phyloP scores from a whole-genome alignment of 2,113 vertebrate genomes.

The Leiothrix lutea region DNA sequence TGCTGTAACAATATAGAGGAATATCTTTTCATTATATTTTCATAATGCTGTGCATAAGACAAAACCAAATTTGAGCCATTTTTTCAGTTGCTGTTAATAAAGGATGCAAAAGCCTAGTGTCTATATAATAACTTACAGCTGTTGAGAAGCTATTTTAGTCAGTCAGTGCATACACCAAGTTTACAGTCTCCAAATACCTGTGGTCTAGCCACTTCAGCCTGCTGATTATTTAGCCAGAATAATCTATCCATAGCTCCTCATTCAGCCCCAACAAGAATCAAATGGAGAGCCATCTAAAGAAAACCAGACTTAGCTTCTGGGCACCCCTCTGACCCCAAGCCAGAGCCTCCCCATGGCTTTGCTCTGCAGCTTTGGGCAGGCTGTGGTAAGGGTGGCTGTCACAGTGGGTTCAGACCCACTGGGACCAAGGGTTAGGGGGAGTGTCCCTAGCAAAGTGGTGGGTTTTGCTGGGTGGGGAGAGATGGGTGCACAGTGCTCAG shows the following conservation, averaged over 20 bases:
- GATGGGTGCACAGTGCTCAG: background rate
- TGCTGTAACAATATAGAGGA: background rate
- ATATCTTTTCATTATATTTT: background rate
- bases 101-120: background rate
- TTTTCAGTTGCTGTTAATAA: constrained; percentile 32
- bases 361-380: background rate
- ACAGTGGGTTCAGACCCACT: fast-evolving
- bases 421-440: too few species aligned
- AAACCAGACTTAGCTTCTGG: fast-evolving
- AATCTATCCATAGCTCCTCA: constrained; percentile 7
- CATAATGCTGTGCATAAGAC: constrained; percentile 23
- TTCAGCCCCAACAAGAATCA: background rate
- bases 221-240: constrained; percentile 36
- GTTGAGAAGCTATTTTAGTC: constrained; percentile 31
- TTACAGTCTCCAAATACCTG: constrained; percentile 41
- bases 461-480: background rate
- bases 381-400: background rate
- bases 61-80: constrained; percentile 34
- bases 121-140: constrained; percentile 45
- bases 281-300: background rate
- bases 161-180: background rate
- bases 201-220: constrained; percentile 14
- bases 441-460: background rate
- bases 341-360: background rate
- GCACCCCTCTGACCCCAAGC: background rate